Base-by-base conservation (phyloP, 2,888 invertebrate species). In the Chelonus formosanus region DNA sequence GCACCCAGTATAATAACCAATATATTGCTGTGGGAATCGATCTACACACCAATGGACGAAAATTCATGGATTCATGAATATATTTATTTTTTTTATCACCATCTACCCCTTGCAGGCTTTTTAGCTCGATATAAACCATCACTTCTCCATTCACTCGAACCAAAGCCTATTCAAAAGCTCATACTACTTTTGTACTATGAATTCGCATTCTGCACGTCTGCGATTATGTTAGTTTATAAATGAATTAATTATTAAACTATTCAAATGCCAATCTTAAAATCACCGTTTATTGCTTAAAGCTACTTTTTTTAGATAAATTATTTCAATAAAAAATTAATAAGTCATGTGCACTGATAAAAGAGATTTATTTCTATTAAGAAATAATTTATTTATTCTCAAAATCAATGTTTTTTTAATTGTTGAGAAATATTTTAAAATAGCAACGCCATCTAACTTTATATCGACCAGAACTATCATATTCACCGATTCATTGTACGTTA, bases 161-260 rank as follows among this genome's bases (percentile, higher is more conserved):
- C 47, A 45, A n/a, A 52, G 50, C 40, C 64, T 47, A 64, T 57
- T 53, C 36, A 64, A 47, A 10, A 10, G 36, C 58, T 59, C 58
- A 48, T 48, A 34, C 58, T 47, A 59, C 58, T 59, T 56, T 59
- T 59, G 58, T 48, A 4, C 48, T 10, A 48, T 36, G 34, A 59
- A 59, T 59, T 59, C 20, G 36, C 44, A 59, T 59, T 59, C 36
- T 10, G 35, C 47, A 32, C 20, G 40, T 48, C 7, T 47, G 36
- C 55, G 4, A 48, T 34, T n/a, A n/a, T 36, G 35, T 36, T 47
- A 34, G 5, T 10, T 8, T 34, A 35, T 20, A 36, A 8, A 32
- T 48, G 45, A 34, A 59, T 56, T 61, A 53, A 61, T 65, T 54
- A 55, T 52, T 48, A 32, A 34, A 10, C 43, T 5, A 61, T 54